A percentile compares a stretch with the other conserved stretches of the same genome.
Conservation (phyloP, 2,113 vertebrate species). For the Ceuthmochares aereus region DNA sequence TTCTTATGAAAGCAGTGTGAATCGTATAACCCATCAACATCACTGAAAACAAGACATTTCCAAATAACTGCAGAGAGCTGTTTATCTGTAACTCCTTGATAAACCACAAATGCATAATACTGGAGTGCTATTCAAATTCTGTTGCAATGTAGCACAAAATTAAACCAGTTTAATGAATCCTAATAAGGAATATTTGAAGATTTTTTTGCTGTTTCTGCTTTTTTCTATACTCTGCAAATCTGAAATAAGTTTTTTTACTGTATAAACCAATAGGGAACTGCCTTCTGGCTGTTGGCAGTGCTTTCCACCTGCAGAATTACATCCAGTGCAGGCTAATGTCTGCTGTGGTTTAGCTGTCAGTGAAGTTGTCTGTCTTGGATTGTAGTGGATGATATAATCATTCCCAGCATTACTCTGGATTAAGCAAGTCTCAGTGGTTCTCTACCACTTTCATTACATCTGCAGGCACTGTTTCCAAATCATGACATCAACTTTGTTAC, state of each 20-base stretch:
- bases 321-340: background rate
- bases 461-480: background rate
- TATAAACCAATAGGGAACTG: background rate
- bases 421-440: background rate
- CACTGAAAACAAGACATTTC: background rate
- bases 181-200: background rate
- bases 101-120: background rate
- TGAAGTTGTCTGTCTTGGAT: background rate
- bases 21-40: background rate
- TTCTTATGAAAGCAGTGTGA: background rate
- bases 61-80: background rate
- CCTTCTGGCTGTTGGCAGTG: background rate
- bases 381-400: background rate
- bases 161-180: background rate
- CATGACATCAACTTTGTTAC: background rate
- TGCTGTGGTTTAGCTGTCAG: background rate
- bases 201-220: background rate
- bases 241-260: fast-evolving
- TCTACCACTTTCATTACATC: background rate
- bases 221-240: background rate
- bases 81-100: background rate
- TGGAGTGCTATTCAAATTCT: background rate
- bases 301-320: background rate
- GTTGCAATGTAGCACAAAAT: background rate
- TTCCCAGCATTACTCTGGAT: background rate